Evolutionary conservation across 2,888 invertebrate genomes (phyloP), one percentile per base, ranked within the genome.

Genomic region (Synergus itoensis): DNA sequence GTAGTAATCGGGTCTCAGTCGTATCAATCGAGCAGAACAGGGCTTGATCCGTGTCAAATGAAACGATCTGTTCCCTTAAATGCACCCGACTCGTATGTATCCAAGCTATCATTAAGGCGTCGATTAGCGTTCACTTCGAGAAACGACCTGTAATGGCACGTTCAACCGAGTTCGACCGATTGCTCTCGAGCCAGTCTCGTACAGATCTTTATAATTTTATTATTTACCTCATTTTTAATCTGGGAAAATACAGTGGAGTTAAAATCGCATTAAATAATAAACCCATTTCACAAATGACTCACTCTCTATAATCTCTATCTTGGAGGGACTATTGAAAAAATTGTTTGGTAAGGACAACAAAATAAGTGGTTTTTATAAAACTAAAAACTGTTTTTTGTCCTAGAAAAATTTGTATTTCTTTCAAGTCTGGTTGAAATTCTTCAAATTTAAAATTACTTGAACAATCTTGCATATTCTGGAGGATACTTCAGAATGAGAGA

Each of bases 91-190:
- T 41, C 36, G 11, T 63, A 64, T 62, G 73, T 73, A 18, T 41
- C 63, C 14, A 18, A 62, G 36, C 77, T 77, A 64, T 77, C 77
- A 77, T 77, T 77, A 77, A 77, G 62, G 77, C 77, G 45, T 63
- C 62, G 77, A 77, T 77, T 77, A 63, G 63, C 77, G 41, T 64
- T 43, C 41, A 45, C 63, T 48, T 77, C 63, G 43, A 43, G 62
- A 76, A 76, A 77, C 63, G 62, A 63, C 76, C 62, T 40, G 76
- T 77, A 77, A 77, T 77, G 62, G 63, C 63, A 63, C 77, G 36
- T 77, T 77, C 63, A 48, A 48, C 62, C 62, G 77, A 63, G n/a
- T 14, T 36, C 77, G 12, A 63, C 21, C 16, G 41, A 77, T 77
- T 63, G 63, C 62, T 62, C 12, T 64, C 1, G 43, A 77, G 63